Percentiles rank a stretch among this genome's conserved stretches.
Evolutionary conservation across 2,888 invertebrate species (phyloP).

Genomic region (Ophion ventricosus): DNA sequence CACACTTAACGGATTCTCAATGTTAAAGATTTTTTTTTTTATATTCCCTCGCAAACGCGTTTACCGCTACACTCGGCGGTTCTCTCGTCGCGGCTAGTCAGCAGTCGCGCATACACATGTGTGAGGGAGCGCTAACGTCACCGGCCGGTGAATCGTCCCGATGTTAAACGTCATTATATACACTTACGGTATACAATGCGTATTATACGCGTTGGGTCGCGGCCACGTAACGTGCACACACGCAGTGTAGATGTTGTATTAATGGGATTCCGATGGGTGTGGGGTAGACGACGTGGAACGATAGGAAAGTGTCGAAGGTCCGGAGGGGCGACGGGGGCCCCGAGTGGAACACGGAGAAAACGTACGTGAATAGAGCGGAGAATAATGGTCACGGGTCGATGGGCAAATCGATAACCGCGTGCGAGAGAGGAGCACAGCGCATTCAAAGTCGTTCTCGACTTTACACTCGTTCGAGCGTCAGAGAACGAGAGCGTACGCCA

Average conservation of each 20-base stretch:
- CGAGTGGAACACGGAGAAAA: slow-evolving; percentile 34
- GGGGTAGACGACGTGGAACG: slow-evolving; percentile 23
- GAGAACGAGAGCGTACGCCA: not conserved
- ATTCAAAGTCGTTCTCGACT: slow-evolving; percentile 58
- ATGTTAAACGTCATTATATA: slow-evolving; percentile 18
- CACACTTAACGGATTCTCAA: slow-evolving; percentile 56
- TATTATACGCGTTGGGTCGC: not conserved
- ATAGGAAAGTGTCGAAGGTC: slow-evolving; percentile 51
- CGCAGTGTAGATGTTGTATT: slow-evolving; percentile 24
- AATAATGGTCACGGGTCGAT: slow-evolving; percentile 66
- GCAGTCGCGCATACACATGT: not conserved
- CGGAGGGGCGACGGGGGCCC: slow-evolving; percentile 20
- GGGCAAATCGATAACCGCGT: slow-evolving; percentile 67
- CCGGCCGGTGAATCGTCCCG: slow-evolving; percentile 32
- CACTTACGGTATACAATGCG: slow-evolving; percentile 14
- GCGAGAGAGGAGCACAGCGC: slow-evolving; percentile 10
- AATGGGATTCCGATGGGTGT: slow-evolving; percentile 62
- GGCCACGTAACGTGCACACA: not conserved
- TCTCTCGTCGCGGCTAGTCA: not conserved
- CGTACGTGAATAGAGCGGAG: slow-evolving; percentile 54
- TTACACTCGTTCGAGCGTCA: slow-evolving; percentile 46
- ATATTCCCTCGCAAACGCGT: slow-evolving; percentile 20
- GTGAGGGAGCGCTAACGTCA: slow-evolving; percentile 15
- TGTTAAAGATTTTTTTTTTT: slow-evolving; percentile 37
- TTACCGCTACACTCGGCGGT: slow-evolving; percentile 47